Base-by-base conservation (phyloP, 2,113 vertebrate species). In the Micronisus gabar region DNA sequence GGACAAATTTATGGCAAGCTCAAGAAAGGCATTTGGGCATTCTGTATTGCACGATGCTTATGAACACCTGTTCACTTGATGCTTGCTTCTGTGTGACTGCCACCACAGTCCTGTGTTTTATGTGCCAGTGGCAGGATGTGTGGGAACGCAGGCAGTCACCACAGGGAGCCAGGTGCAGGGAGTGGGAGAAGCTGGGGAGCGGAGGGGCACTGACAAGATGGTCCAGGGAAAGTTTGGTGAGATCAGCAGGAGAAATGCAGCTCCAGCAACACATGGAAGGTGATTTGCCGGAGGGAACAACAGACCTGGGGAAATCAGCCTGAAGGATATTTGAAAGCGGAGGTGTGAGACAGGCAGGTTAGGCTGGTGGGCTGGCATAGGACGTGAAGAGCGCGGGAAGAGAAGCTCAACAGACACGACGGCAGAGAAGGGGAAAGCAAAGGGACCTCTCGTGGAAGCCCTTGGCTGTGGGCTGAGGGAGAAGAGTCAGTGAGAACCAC, bases 91-190 rank as follows among this genome's bases (percentile, higher is more conserved):
- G 15, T 50, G 55, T 3, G 11, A 9, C 26, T 29, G 9, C 8
- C 27, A 34, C 12, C 23, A 63, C 16, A n/a, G 22, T 18, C 18
- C 25, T 66, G 21, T 19, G 27, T 10, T 45, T 11, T 55, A 40
- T n/a, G 22, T 65, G 20, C 48, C 0, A 0, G 22, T 30, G 36
- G 7, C n/a, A 73, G 36, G 48, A 45, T 22, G 10, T 20, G 18
- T 68, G 36, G 45, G 38, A 90, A 65, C 1, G 2, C n/a, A 58
- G 25, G 9, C 9, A 17, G 29, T 13, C 32, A 25, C 12, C 13
- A 40, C 3, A 1, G 61, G 61, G 7, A 52, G 26, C 1, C 9
- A 32, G 10, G 10, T 1, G 0, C 6, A 70, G 17, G 16, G 25
- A 71, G 9, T 0, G 26, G 45, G 21, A 66, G 43, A 81, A 83